Evolutionary conservation across 2,113 vertebrate species (phyloP).

Genomic region (Pipa parva): DNA sequence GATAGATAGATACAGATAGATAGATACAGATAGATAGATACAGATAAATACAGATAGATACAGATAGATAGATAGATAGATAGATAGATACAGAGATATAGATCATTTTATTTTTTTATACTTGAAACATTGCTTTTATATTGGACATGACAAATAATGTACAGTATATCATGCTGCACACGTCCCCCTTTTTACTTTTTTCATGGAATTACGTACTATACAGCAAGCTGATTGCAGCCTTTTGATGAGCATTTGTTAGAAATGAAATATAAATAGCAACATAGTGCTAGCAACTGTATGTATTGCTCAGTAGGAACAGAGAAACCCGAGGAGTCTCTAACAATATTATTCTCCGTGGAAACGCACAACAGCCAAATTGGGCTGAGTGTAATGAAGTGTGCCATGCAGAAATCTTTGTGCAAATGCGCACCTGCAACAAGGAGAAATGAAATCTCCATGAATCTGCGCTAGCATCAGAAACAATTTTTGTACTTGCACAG

Average conservation of each 20-base stretch:
- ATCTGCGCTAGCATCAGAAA: conserved; percentile 2
- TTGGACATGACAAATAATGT: no score
- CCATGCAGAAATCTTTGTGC: conserved; percentile 30
- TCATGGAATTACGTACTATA: no score
- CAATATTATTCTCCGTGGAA: conserved; percentile 8
- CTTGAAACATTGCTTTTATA: no score
- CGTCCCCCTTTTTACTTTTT: no score
- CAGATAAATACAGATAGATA: no score
- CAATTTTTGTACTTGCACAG: background rate
- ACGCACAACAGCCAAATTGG: background rate
- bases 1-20: no score
- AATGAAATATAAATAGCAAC: conserved; percentile 1
- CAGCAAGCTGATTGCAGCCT: background rate
- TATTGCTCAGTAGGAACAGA: conserved; percentile 4
- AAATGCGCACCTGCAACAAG: conserved; percentile 16
- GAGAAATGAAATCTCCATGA: conserved; percentile 22
- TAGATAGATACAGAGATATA: no score
- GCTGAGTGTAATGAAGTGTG: conserved; percentile 29
- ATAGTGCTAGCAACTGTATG: background rate
- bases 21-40: no score
- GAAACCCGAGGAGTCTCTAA: background rate
- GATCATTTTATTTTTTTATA: no score
- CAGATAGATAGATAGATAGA: no score
- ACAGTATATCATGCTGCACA: no score
- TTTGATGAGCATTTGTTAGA: background rate